Base-by-base conservation (phyloP, 1,140 invertebrate genomes). In the Brachionus angularis region DNA sequence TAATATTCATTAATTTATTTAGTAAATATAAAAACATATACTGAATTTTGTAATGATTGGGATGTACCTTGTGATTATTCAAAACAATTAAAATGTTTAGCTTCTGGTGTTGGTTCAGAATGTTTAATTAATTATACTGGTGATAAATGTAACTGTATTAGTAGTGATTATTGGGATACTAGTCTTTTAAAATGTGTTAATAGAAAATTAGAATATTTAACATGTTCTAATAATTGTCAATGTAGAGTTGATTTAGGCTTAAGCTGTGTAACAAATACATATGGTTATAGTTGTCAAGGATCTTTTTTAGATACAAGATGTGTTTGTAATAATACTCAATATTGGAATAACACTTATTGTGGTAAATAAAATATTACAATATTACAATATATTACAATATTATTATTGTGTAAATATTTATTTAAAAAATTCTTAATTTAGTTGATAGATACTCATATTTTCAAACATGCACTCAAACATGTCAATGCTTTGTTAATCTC, bases 281-380 rank as follows among this genome's bases (percentile, higher is more conserved):
- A 23, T 67, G 21, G 27, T 5, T 67, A 36, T 16, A 34, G 39
- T 12, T 67, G 62, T 14, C 36, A 47, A 12, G 10, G 27, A 0
- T 34, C 33, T 25, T 21, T 27, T 29, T 25, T 18, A 16, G 18
- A 21, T 5, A 34, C 23, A 21, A n/a, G 27, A 16, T 67, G 62
- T 23, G 62, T n/a, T 31, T 67, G 62, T 14, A 27, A 27, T 16
- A 29, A 31, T 47, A 14, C 42, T 23, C n/a, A 67, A 50, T 67
- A 67, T 50, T 67, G 62, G 62, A 46, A 46, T 23, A 21, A 23
- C 21, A n/a, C 18, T 34, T 46, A 18, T 12, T 67, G 62, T 50
- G 42, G 49, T 52, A 52, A 21, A 2, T n/a, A n/a, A 31, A 2
- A n/a, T 2, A 31, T 7, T 34, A 33, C 16, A 16, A 33, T 5